These are phyloP conservation scores for Melopsittacus undulatus DNA, from an alignment of 2,797 vertebrate species.

Conservation along the genomic window DNA sequence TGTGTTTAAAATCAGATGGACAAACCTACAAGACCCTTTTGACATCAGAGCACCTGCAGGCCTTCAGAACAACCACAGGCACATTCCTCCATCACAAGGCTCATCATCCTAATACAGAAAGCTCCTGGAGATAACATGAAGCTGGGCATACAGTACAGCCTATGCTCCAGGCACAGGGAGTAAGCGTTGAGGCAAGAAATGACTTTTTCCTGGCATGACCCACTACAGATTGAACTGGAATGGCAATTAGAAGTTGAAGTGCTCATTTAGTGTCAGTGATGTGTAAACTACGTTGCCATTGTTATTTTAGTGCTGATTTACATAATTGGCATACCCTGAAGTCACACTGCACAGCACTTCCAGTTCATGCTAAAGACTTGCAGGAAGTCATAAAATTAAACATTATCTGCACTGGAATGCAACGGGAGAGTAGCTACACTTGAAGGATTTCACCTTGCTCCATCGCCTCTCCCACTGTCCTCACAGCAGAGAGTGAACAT, in stretches of 20 bases:
- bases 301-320: constrained; percentile 77
- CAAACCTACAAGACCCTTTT: background rate
- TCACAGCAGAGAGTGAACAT: accelerated
- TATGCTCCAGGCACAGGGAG: constrained; percentile 54
- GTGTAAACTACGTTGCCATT: constrained; percentile 73
- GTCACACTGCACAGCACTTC: constrained; percentile 51
- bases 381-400: constrained; percentile 76
- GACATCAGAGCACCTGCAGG: background rate
- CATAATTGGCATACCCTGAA: constrained; percentile 73
- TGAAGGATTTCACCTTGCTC: constrained; percentile 34
- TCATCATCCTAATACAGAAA: constrained; percentile 35
- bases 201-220: constrained; percentile 68
- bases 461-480: background rate
- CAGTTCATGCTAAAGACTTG: constrained; percentile 65
- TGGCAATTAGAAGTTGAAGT: constrained; percentile 74
- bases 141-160: constrained; percentile 33
- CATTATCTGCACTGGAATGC: constrained; percentile 64
- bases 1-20: background rate
- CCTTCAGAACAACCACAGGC: background rate
- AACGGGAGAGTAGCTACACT: constrained; percentile 50
- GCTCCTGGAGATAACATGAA: constrained; percentile 24
- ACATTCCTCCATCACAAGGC: background rate
- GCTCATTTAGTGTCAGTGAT: constrained; percentile 73
- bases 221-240: constrained; percentile 69
- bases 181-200: constrained; percentile 67